Base-by-base conservation (phyloP, 2,797 vertebrate species). In the Paratrypauchen microcephalus region DNA sequence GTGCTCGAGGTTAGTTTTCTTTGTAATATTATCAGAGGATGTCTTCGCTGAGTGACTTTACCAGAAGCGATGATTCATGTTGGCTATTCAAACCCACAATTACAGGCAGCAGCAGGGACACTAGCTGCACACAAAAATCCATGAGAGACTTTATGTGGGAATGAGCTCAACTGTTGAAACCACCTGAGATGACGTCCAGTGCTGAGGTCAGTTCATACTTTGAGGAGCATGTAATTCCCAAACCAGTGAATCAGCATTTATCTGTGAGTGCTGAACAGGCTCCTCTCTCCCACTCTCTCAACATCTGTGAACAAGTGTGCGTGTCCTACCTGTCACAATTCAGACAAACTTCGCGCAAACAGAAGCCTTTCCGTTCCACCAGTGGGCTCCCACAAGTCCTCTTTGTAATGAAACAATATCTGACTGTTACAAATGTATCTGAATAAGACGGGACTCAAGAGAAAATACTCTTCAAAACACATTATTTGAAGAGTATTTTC, bases 111-210 rank as follows among this genome's bases (percentile, higher is more conserved):
- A 13, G 39, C 19, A 68, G 66, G 4, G 41, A 45, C 41, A 45
- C 13, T 45, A 13, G 56, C 66, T 71, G 21, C 57, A 66, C 61
- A 3, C 61, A 54, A 57, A 32, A 69, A 45, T 66, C 65, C 52
- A 32, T 24, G 12, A 66, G 26, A 59, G 32, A 18, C 36, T 2
- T 45, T 26, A 41, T 32, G 50, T 7, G 30, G 32, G 45, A 62
- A 56, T 41, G 30, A 67, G 64, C 68, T 73, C 71, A 70, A 68
- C 70, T 23, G 12, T 4, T 64, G 32, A 21, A 59, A 45, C 19
- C 36, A 7, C 3, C 47, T 52, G 4, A 47, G 48, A 39, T 47
- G 60, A 63, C 60, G n/a, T 62, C 60, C 60, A 23, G 60, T 15
- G 36, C 23, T 63, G 61, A 64, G 61, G 61, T 64, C 61, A 64